Percentiles rank a stretch among this genome's conserved stretches.
Conservation (phyloP, 2,113 vertebrate genomes). For the Bufo gargarizans region DNA sequence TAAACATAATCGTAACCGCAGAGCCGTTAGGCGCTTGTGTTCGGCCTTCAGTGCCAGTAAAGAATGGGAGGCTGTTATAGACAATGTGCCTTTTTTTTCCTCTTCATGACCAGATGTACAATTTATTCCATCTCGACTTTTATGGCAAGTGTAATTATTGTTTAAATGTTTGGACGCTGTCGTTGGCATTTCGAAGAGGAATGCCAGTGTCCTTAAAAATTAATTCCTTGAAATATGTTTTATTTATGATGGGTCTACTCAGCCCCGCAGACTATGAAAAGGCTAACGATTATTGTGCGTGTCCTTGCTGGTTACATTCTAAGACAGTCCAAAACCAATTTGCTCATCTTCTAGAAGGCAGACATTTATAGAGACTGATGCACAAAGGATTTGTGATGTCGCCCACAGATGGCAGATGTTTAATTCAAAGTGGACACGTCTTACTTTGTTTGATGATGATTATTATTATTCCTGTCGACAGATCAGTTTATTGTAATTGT, state of each 20-base stretch:
- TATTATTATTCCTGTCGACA: neutral
- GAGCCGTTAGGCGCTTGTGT: neutral
- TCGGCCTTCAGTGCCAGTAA: slow-evolving; percentile 35
- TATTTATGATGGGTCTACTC: slow-evolving; percentile 11
- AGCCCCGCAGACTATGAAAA: neutral
- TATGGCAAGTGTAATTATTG: slow-evolving; percentile 55
- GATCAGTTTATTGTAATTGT: too few relatives aligned
- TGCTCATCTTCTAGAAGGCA: neutral
- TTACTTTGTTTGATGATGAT: too few relatives aligned
- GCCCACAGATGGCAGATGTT: neutral
- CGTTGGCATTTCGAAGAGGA: slow-evolving; percentile 4
- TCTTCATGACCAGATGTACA: slow-evolving; percentile 30
- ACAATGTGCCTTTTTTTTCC: neutral
- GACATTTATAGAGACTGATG: neutral
- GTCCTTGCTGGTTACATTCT: neutral
- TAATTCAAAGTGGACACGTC: neutral
- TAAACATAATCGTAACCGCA: slow-evolving; percentile 45
- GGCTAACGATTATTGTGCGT: slow-evolving; percentile 5
- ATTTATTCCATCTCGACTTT: slow-evolving; percentile 38
- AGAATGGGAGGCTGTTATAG: slow-evolving; percentile 21
- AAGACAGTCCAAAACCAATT: neutral
- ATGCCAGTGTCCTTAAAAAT: slow-evolving; percentile 31
- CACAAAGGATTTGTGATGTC: neutral
- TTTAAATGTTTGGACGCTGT: slow-evolving; percentile 35
- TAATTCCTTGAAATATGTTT: slow-evolving; percentile 30